Evolutionary conservation across 2,888 invertebrate genomes (phyloP), one percentile per base, ranked within the genome.

Genomic region (Nudaria mundana): DNA sequence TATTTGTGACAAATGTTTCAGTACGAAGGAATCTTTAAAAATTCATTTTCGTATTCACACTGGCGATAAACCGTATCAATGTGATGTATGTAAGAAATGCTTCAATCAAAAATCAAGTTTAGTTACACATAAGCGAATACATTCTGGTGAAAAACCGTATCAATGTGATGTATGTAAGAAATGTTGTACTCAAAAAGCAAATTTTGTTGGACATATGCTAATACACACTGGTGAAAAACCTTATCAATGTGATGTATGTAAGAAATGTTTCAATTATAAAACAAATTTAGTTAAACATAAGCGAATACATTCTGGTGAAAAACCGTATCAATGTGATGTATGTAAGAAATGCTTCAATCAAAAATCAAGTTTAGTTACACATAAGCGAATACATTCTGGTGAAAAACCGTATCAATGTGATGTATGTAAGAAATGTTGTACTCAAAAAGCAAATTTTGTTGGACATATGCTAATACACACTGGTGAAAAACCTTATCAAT

Each of bases 321-420:
- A 30, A 30, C 11, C 41, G 1, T 49, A 15, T 38, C 22, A 37
- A 25, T 53, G 52, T 32, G 29, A 50, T 24, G n/a, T 39, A 11
- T 30, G 30, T 30, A 30, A 30, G 11, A 30, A 30, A 18, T 11
- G 30, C 8, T 30, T 30, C 7, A 18, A 2, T 11, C 6, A 11
- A 18, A 30, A 7, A 1, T 1, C 11, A 6, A 0, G 1, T 16
- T 30, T 30, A 18, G 3, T 1, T 11, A 6, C 1, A 6, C 30
- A 30, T 11, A 18, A 18, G 16, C 16, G 30, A 14, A 13, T 4
- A 22, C 8, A 31, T 6, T 22, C 22, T 22, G 11, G n/a, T n/a
- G 13, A 20, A 8, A 15, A 29, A 16, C 15, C n/a, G n/a, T n/a
- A n/a, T n/a, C n/a, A n/a, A n/a, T 4, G 18, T 11, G 3, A 18